Conservation (phyloP, 2,113 vertebrate genomes). For the Nycticebus coucang region DNA sequence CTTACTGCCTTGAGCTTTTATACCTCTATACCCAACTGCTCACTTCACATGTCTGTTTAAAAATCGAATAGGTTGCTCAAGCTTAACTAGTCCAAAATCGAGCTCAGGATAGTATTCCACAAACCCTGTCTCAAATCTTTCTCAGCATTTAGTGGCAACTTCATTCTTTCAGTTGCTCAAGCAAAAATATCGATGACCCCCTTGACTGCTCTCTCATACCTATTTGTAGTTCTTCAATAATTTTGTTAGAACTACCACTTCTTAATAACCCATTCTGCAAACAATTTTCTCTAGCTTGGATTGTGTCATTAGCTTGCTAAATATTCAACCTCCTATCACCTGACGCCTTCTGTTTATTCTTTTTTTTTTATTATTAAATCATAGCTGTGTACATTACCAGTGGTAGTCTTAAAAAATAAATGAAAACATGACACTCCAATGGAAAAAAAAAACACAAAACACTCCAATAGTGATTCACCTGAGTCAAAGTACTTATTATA, state of each 20-base stretch:
- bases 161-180: not conserved
- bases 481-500: not conserved
- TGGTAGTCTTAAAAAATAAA: not conserved
- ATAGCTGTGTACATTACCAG: too few relatives aligned
- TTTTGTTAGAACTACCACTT: not conserved
- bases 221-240: not conserved
- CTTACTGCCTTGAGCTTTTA: not conserved
- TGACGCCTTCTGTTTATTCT: not conserved
- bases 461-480: not conserved
- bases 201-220: not conserved
- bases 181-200: not conserved
- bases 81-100: not conserved
- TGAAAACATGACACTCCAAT: not conserved
- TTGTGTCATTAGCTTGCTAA: not conserved
- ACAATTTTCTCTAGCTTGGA: not conserved
- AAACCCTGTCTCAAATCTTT: not conserved
- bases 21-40: not conserved
- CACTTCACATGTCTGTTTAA: not conserved
- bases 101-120: not conserved
- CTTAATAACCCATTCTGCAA: not conserved
- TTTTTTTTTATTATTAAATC: too few relatives aligned
- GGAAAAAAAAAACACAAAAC: not conserved
- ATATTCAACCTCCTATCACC: not conserved
- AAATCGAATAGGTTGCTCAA: not conserved
- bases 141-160: not conserved